Conservation (phyloP, 2,113 vertebrate species). For the Heterotis niloticus region DNA sequence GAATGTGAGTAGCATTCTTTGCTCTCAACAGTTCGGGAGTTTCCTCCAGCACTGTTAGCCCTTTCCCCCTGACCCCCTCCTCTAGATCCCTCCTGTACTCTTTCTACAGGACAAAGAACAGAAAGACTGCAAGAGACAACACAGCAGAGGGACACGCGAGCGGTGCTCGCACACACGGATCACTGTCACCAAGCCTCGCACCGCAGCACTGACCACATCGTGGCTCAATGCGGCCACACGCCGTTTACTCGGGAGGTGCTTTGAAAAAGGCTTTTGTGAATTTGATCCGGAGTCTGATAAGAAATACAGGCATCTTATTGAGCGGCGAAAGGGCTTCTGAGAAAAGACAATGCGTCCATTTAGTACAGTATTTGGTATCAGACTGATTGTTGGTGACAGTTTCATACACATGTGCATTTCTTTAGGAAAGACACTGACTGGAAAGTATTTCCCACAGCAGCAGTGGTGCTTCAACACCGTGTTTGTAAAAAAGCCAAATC, state of each 20-base stretch:
- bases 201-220: not conserved
- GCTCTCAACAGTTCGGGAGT: slow-evolving; percentile 93
- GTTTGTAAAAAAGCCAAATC: slow-evolving; percentile 7
- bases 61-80: slow-evolving; percentile 93
- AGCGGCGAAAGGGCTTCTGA: not conserved
- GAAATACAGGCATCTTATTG: slow-evolving; percentile 7
- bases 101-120: slow-evolving; percentile 77
- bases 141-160: slow-evolving; percentile 37
- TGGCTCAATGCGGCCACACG: not conserved
- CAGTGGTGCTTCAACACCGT: not conserved
- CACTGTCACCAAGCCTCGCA: slow-evolving; percentile 11
- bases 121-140: slow-evolving; percentile 52
- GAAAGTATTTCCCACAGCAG: not conserved
- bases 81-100: slow-evolving; percentile 95
- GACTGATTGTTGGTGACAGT: slow-evolving; percentile 5
- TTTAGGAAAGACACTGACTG: not conserved
- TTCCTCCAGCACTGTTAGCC: slow-evolving; percentile 84
- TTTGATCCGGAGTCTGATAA: slow-evolving; percentile 15
- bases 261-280: not conserved
- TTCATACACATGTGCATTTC: not conserved
- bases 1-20: slow-evolving; percentile 92
- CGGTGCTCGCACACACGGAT: slow-evolving; percentile 6
- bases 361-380: not conserved
- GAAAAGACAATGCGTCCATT: not conserved
- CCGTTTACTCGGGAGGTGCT: not conserved